Percentiles rank a stretch among this genome's conserved stretches.
Evolutionary conservation across 2,888 invertebrate genomes (phyloP).

Genomic region (Coleophora deauratella): DNA sequence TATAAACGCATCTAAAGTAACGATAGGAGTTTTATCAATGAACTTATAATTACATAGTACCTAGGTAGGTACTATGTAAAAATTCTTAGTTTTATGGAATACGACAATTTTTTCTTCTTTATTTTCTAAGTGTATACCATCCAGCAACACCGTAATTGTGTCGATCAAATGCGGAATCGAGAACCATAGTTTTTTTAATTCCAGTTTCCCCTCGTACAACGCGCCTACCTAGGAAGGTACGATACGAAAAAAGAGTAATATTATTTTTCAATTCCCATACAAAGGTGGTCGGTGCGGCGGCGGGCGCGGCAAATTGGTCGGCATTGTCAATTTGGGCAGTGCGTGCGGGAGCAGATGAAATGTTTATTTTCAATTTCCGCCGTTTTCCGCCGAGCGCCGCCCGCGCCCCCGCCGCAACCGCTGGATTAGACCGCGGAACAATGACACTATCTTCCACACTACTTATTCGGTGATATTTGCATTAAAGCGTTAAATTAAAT

Average conservation of each 20-base stretch:
- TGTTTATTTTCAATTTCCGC: constrained; percentile 74
- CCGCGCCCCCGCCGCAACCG: constrained; percentile 54
- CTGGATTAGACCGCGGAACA: constrained; percentile 61
- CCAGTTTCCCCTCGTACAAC: constrained; percentile 54
- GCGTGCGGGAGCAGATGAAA: constrained; percentile 70
- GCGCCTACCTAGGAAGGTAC: constrained; percentile 21
- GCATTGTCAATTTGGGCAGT: constrained; percentile 75
- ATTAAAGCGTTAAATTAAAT: background rate
- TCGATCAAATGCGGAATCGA: constrained; percentile 20
- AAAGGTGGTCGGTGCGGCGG: constrained; percentile 61
- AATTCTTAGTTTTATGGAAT: no score
- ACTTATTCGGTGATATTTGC: background rate
- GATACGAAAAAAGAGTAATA: constrained; percentile 60
- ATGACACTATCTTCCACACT: constrained; percentile 31
- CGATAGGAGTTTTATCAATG: no score
- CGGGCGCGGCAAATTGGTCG: constrained; percentile 65
- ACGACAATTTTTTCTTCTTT: no score
- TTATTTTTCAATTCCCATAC: constrained; percentile 74
- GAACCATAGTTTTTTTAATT: constrained; percentile 65
- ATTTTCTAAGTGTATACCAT: no score
- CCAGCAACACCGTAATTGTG: no score
- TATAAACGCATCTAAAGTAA: no score
- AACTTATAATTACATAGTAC: no score
- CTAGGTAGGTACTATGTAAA: no score
- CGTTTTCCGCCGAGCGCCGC: constrained; percentile 34